Evolutionary conservation across 2,888 invertebrate genomes (phyloP), one percentile per base, ranked within the genome.

Genomic region (Oligia strigilis): DNA sequence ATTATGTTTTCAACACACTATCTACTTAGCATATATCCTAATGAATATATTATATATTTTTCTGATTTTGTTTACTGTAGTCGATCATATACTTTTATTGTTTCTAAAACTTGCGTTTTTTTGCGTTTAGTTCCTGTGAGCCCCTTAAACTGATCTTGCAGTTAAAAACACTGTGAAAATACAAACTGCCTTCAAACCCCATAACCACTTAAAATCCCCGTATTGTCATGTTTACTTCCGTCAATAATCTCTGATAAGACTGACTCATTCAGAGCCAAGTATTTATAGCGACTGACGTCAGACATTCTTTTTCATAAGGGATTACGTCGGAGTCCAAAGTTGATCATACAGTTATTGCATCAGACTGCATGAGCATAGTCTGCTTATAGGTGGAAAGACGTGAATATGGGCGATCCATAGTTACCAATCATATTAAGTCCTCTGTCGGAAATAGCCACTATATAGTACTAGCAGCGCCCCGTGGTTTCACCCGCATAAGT

Each of bases 251-350:
- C 40, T 52, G 58, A 77, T 82, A 58, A 70, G 19, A 70, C 40
- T 83, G 64, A 65, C 43, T 81, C 83, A 81, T 49, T 69, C 62
- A 23, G 17, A 58, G 74, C 65, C 77, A 69, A 60, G n/a, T 69
- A 76, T 64, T 62, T 64, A 40, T 69, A 70, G 55, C 0, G 2
- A n/a, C 46, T 82, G 80, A 69, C 80, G 67, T 77, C 80, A 76
- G 9, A 23, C 46, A 82, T 76, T 76, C 62, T 76, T 40, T 69
- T 55, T 67, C 36, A 19, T 9, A 14, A 40, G 19, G 14, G 36
- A 60, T 75, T 40, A 62, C 67, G 60, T 75, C 17, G 19, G 19
- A 62, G n/a, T 46, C 40, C 62, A 58, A 80, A 66, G 67, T 5
- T 40, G 17, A 62, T n/a, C 14, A 17, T 75, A 36, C 4, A 36